Base-by-base conservation (phyloP, 2,888 invertebrate species). In the Druceiella hillmani region DNA sequence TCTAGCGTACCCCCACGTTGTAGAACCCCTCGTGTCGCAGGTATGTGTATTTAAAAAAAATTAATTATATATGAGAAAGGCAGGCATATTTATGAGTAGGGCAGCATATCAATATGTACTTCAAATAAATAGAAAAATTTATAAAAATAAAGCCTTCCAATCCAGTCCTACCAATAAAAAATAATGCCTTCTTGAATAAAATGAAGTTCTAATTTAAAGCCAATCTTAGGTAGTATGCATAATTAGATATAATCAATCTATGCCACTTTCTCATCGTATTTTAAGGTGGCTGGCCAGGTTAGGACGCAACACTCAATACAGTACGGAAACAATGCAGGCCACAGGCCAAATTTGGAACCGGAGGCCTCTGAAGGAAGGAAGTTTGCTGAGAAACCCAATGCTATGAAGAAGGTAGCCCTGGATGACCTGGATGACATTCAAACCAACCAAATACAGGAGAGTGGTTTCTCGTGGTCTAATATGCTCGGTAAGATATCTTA, bases 381-480 rank as follows among this genome's bases (percentile, higher is more conserved):
- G 70, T 90, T 85, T 60, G 88, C 87, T 0, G 89, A 88, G 57
- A 92, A 92, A 59, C 84, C 90, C 9, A 92, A 91, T 57, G 82
- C 87, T 10, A 78, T 87, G 54, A 92, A 92, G 67, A 92, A 92
- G 66, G 89, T 89, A 3, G 82, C 82, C 2, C 61, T 84, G 17
- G 87, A 88, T 52, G 87, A 89, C 57, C 62, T 89, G 45, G 87
- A 88, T 50, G 89, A 89, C 51, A 75, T 87, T 46, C 81, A 81
- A 58, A 84, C 81, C 45, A 90, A 89, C 64, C 82, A 84, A 48
- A 84, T 89, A 52, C 79, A 81, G 39, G 83, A 84, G 48, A 70
- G 76, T 33, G 87, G 87, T 37, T 91, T 90, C 61, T 87, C 89
- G 12, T 91, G 90, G 90, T 83, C 87, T 32, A 89, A 86, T 62